These are phyloP conservation scores for Sebastiscus albofasciatus DNA, from an alignment of 2,797 vertebrate genomes.

Conservation along the genomic window DNA sequence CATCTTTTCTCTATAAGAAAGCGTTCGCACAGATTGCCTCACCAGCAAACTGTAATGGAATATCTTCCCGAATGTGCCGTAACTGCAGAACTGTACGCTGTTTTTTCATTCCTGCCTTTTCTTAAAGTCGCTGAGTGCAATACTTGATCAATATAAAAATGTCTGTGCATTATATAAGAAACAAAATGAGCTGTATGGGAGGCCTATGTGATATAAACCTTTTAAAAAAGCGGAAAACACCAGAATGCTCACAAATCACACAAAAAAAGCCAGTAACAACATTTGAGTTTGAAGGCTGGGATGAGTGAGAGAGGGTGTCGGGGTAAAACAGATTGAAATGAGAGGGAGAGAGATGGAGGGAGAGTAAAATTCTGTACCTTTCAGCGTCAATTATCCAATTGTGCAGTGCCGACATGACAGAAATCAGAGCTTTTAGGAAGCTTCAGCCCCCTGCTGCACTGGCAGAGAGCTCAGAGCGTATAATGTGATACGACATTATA, in stretches of 20 bases:
- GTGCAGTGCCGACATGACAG: slow-evolving; percentile 74
- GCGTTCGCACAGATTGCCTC: slow-evolving; percentile 28
- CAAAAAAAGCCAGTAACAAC: slow-evolving; percentile 3
- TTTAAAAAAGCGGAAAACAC: background rate
- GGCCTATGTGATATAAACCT: slow-evolving; percentile 3
- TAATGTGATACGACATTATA: slow-evolving; percentile 81
- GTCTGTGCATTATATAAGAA: slow-evolving; percentile 1
- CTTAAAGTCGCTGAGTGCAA: slow-evolving; percentile 21
- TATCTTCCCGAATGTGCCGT: slow-evolving; percentile 29
- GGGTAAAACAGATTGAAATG: slow-evolving; percentile 40
- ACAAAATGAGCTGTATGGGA: background rate
- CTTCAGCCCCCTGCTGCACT: slow-evolving; percentile 48
- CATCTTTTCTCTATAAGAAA: slow-evolving; percentile 21
- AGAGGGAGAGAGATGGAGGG: slow-evolving; percentile 43
- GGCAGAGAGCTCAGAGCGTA: slow-evolving; percentile 64
- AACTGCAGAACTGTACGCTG: slow-evolving; percentile 18
- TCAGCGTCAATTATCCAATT: slow-evolving; percentile 82
- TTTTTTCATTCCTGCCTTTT: slow-evolving; percentile 7
- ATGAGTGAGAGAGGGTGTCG: slow-evolving; percentile 14
- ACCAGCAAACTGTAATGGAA: slow-evolving; percentile 32
- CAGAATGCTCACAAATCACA: slow-evolving; percentile 8
- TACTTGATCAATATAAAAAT: slow-evolving; percentile 39
- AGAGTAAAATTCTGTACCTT: slow-evolving; percentile 77
- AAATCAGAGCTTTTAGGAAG: slow-evolving; percentile 81
- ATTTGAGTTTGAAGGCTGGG: slow-evolving; percentile 44